Evolutionary conservation across 2,113 vertebrate species (phyloP), one percentile per base, ranked within the genome.

Genomic region (Plotosus lineatus): DNA sequence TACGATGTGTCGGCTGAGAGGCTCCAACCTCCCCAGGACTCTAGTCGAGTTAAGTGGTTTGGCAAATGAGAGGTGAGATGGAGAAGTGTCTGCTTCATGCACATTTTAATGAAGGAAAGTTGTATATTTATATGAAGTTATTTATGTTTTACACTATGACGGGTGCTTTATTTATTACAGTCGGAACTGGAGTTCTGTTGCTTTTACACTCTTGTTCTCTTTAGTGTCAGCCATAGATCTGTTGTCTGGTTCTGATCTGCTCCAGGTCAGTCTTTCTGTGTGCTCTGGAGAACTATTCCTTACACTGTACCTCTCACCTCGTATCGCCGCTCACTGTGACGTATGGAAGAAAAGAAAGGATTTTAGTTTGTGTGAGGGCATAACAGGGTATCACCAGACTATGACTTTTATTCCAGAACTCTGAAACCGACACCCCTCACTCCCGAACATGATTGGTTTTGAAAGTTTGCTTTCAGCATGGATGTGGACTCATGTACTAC

Each of bases 311-410:
- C 69, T 53, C 66, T 33, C 1, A 5, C 3, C 63, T 71, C n/a
- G 10, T 71, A n/a, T n/a, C 36, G 69, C 15, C 69, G 19, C 26
- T 19, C n/a, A 21, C 12, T 17, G 17, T 38, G 31, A 19, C 42
- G 74, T 17, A 72, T 14, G 82, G 48, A 65, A 36, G 46, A 71
- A 72, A 48, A 75, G 68, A 11, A n/a, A 42, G 50, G 48, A 58
- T 80, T 46, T n/a, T 60, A 78, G 66, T 66, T 71, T 79, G 78
- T 60, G 72, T 42, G 61, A 86, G 83, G 85, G 88, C 75, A 76
- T 23, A 82, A 53, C 63, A 33, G 61, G 61, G 79, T 80, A 66
- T 82, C 83, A 44, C 38, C 26, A 75, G 44, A 82, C 68, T n/a
- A n/a, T n/a, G 33, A 58, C 63, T 80, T 53, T 17, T 53, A 68